Evolutionary conservation across 2,888 invertebrate species (phyloP), one percentile per base, ranked within the genome.

Genomic region (Archips crataeganus): DNA sequence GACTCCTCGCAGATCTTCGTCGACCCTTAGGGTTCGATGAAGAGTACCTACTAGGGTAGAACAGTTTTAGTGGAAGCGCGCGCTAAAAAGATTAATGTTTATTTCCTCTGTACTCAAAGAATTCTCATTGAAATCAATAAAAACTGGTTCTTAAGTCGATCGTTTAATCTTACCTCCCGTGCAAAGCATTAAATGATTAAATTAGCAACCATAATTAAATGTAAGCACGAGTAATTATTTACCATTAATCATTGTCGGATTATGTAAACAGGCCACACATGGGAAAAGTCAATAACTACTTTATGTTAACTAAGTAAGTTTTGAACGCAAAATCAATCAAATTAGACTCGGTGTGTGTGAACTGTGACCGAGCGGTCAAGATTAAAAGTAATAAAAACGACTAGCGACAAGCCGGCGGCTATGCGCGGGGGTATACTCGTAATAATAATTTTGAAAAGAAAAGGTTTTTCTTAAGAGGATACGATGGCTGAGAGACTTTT

Each of bases 191-290:
- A 34, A 57, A 51, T 45, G 71, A 45, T 71, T 71, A 65, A 67
- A 72, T 67, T 72, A 67, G 61, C 65, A 51, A 57, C 9, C 23
- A 47, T 45, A 34, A 62, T 71, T 61, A 54, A 71, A 45, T 10
- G 23, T 54, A 54, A 61, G 45, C 57, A 4, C 23, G 1, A n/a
- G 54, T 67, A 60, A 67, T 72, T 9, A 63, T 39, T 62, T 57
- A 13, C 45, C 23, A 72, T 68, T 49, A 62, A 68, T 65, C 49
- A 49, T 51, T 3, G 51, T 36, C 60, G 0, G 65, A 36, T 63
- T 70, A 54, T 47, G 71, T 51, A 71, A 71, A 66, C 72, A 32
- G 67, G 57, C 67, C 67, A 72, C 72, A 72, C 67, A 34, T 36
- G 15, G 66, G 51, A 66, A 67, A 61, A 34, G 39, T 42, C 15